Evolutionary conservation across 2,888 invertebrate genomes (phyloP), one percentile per base, ranked within the genome.

Genomic region (Eupithecia inturbata): DNA sequence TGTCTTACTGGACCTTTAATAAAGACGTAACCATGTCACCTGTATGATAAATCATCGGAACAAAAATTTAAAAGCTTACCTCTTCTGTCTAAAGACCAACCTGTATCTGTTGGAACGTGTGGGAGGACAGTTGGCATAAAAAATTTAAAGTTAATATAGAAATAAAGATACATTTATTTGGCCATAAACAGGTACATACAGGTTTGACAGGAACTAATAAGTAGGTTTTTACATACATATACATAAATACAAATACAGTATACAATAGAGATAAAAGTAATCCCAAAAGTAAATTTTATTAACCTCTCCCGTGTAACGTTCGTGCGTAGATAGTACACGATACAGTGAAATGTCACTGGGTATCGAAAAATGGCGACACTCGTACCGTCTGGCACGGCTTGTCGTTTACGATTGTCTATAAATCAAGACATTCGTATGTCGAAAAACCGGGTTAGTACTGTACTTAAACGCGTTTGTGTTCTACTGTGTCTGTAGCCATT

Each of bases 321-420:
- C 70, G 70, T 76, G 73, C 74, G 75, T 70, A 16, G 62, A 62
- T 31, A 33, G 66, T 63, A 36, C 33, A 63, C 73, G 68, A 72
- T 73, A 66, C 39, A 36, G 41, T 53, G 73, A 71, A 73, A 77
- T 78, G 76, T 75, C 77, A 70, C 77, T 67, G 69, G 33, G 68
- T 71, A 77, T 78, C 63, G 73, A 73, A 70, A 73, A 73, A 78
- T 71, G 66, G 49, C 68, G 78, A 82, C 77, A 76, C 76, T 78
- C 66, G 76, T 74, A 81, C 79, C 71, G 79, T 73, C 81, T 83
- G 83, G 84, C 80, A 84, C 84, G 72, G 80, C 67, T 78, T 75
- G 79, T 78, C 67, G 75, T 69, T 83, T 84, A 84, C 80, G 84
- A 82, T 71, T 63, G 71, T 66, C 78, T 70, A 78, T 84, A 84